Conservation (phyloP, 2,113 vertebrate genomes). For the Sander vitreus region DNA sequence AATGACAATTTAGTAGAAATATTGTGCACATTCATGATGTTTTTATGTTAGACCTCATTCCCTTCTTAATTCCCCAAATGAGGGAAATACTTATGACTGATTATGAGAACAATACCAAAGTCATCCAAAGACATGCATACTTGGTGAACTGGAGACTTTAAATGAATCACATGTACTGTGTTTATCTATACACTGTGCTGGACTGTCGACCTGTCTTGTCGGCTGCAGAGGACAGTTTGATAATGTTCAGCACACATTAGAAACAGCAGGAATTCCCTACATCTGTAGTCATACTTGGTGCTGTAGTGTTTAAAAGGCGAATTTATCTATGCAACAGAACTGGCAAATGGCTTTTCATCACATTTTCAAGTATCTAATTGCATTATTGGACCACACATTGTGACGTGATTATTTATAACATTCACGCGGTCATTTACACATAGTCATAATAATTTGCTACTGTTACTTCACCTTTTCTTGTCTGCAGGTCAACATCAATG, state of each 20-base stretch:
- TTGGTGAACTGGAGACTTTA: neutral
- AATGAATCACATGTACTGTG: neutral
- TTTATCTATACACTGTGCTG: neutral
- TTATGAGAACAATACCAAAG: no score
- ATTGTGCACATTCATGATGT: neutral
- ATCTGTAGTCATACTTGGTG: neutral
- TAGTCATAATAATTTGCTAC: neutral
- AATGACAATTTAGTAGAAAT: neutral
- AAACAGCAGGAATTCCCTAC: neutral
- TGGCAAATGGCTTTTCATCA: neutral
- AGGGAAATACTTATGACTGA: neutral
- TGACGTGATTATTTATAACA: no score
- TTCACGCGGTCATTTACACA: neutral
- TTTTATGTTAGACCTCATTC: neutral
- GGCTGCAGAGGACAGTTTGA: neutral
- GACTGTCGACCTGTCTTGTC: neutral
- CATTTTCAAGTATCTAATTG: neutral
- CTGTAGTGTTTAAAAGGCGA: neutral
- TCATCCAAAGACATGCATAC: neutral
- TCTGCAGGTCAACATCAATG: conserved; percentile 15
- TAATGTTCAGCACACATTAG: neutral
- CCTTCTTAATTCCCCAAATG: neutral
- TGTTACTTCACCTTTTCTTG: conserved; percentile 17
- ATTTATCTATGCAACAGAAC: neutral
- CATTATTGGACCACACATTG: no score